Base-by-base conservation (phyloP, 1,140 invertebrate species). In the Drosophila lacteicornis region DNA sequence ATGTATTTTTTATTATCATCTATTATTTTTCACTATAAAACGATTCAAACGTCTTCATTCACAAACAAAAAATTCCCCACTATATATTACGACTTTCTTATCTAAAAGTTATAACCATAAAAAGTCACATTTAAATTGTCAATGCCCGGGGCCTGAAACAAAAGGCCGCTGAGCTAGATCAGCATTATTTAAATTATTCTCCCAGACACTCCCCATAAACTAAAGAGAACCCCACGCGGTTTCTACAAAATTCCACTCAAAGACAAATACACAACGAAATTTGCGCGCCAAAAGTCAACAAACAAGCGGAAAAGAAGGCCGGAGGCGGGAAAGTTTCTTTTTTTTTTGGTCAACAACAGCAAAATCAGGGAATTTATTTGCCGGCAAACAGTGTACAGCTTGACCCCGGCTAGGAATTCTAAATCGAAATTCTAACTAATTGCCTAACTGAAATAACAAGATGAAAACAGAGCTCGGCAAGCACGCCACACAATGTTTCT, bases 401-500 rank as follows among this genome's bases (percentile, higher is more conserved):
- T 56, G 38, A 42, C 17, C 47, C 45, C 33, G 56, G 25, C 40
- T 70, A 68, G 42, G 17, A 68, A 53, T 46, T 27, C 47, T 13
- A 65, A 77, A 76, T 62, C 60, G 17, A 59, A 56, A 68, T 79
- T 82, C 49, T 55, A 82, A 76, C 67, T 80, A 87, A 87, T 82
- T 77, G 58, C 51, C 42, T 63, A 62, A 57, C 53, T 69, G 60
- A 65, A 82, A 61, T 46, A 50, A 68, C 30, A 62, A 36, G 19
- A 11, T 0, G 19, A 40, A 40, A 25, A 40, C 2, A n/a, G 50
- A 25, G 49, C 45, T n/a, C 36, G 22, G 17, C 51, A 53, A n/a
- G 15, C 68, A 70, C 36, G 55, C 58, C 68, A 90, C 85, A 90
- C 86, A 90, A 90, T 90, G 85, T 91, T 74, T 74, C 63, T 40